Percentiles rank a stretch among this genome's conserved stretches.
These are phyloP conservation scores for Amphipyra tragopoginis DNA, from an alignment of 2,888 invertebrate genomes.

Conservation along the genomic window DNA sequence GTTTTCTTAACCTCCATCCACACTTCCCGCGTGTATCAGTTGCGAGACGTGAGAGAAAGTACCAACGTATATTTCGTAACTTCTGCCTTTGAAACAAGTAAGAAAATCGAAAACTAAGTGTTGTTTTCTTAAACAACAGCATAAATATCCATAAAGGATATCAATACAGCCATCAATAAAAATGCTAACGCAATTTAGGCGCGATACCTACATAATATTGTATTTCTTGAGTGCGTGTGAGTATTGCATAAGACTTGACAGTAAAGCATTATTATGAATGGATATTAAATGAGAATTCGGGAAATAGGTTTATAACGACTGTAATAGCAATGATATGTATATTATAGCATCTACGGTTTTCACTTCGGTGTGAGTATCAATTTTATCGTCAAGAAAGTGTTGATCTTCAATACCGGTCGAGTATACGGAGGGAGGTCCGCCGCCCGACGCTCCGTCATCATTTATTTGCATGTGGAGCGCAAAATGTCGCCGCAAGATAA, in stretches of 20 bases:
- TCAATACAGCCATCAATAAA: slow-evolving; percentile 57
- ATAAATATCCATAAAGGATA: slow-evolving; percentile 55
- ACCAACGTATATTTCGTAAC: slow-evolving; percentile 80
- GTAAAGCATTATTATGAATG: slow-evolving; percentile 41
- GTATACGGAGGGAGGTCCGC: slow-evolving; percentile 38
- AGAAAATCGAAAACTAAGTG: slow-evolving; percentile 73
- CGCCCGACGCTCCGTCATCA: slow-evolving; percentile 31
- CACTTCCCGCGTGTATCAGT: slow-evolving; percentile 77
- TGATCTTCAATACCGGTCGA: slow-evolving; percentile 47
- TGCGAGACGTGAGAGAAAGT: slow-evolving; percentile 85
- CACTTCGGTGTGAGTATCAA: slow-evolving; percentile 23
- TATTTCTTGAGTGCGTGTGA: slow-evolving; percentile 45
- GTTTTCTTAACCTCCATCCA: slow-evolving; percentile 87
- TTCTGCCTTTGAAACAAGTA: slow-evolving; percentile 74
- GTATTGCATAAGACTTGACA: slow-evolving; percentile 51
- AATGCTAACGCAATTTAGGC: slow-evolving; percentile 52
- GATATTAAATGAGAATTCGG: slow-evolving; percentile 42
- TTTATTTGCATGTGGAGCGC: slow-evolving; percentile 66
- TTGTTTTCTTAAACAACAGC: slow-evolving; percentile 52
- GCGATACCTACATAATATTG: slow-evolving; percentile 49
- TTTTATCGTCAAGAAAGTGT: slow-evolving; percentile 16
- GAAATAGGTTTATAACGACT: slow-evolving; percentile 40
- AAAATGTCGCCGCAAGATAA: slow-evolving; percentile 65
- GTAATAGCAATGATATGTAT: slow-evolving; percentile 26
- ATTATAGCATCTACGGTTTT: slow-evolving; percentile 37